Evolutionary conservation across 2,888 invertebrate genomes (phyloP), one percentile per base, ranked within the genome.

Genomic region (Tenthredo distinguenda): DNA sequence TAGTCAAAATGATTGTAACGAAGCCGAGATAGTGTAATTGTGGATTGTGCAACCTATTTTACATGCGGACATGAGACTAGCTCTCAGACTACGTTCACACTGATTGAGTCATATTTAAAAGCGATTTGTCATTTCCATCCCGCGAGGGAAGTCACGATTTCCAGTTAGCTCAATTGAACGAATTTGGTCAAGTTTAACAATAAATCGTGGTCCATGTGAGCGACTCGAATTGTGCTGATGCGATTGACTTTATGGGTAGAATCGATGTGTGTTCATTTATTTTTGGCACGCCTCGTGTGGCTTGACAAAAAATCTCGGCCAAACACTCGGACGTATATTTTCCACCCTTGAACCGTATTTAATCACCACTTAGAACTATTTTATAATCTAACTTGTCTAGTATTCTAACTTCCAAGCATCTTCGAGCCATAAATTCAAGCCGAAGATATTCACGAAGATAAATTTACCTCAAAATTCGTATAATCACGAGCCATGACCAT

Each of bases 51-150:
- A 81, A 81, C 40, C 37, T 62, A 18, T 37, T 81, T 37, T 40
- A 40, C 77, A 77, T 55, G 34, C 77, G 50, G 77, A 50, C 50
- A 77, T 77, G 55, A 55, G 50, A 81, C 58, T 40, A 31, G 26
- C 47, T 47, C 40, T 43, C 12, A 34, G 21, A 83, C 68, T 10
- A 50, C 47, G 26, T 37, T 68, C 68, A 83, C 65, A 68, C 68
- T 83, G 83, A 83, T 83, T 71, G 68, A 83, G 83, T 47, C 83
- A 83, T 68, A 83, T 83, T 83, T 83, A 83, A 83, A 83, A 83
- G 83, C 83, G 26, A 83, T 83, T 68, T 83, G 83, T 83, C 68
- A 83, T 83, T 83, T 77, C n/a, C 43, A 83, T 68, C 15, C 50
- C 83, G 47, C 18, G 47, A 47, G 47, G 55, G 40, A 68, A 50